Evolutionary conservation across 1,140 invertebrate genomes (phyloP).

Genomic region (Atta colombica): DNA sequence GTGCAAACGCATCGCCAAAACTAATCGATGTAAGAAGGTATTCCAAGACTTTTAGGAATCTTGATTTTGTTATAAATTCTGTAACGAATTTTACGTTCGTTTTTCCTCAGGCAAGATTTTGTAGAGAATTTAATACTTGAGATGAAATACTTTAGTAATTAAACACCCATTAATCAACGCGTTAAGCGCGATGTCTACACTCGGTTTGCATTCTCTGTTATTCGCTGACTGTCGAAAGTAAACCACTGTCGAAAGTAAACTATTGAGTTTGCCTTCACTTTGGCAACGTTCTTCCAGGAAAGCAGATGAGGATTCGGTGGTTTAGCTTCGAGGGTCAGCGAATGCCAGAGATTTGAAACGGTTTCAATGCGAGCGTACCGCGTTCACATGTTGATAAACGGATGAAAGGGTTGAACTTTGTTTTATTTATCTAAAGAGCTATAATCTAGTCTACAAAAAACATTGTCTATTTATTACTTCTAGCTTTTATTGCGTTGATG

Average conservation of each 20-base stretch:
- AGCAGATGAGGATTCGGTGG: not conserved
- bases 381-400: slow-evolving; percentile 10
- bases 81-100: not conserved
- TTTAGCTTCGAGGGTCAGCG: not conserved
- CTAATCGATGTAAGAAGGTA: not conserved
- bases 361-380: not conserved
- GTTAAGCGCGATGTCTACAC: slow-evolving; percentile 4
- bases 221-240: slow-evolving; percentile 16
- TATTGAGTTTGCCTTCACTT: not conserved
- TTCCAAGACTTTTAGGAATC: not conserved
- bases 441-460: not conserved
- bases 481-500: not conserved
- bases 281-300: slow-evolving; percentile 7
- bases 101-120: not conserved
- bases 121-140: not conserved
- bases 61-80: not conserved
- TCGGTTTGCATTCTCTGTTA: slow-evolving; percentile 19
- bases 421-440: slow-evolving; percentile 4
- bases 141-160: slow-evolving; percentile 17
- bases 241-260: slow-evolving; percentile 19
- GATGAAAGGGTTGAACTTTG: not conserved
- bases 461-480: not conserved
- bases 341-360: slow-evolving; percentile 12
- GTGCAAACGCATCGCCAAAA: not conserved
- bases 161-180: slow-evolving; percentile 3